These are phyloP conservation scores for Nebria ingens DNA, from an alignment of 1,140 invertebrate species.

Conservation along the genomic window DNA sequence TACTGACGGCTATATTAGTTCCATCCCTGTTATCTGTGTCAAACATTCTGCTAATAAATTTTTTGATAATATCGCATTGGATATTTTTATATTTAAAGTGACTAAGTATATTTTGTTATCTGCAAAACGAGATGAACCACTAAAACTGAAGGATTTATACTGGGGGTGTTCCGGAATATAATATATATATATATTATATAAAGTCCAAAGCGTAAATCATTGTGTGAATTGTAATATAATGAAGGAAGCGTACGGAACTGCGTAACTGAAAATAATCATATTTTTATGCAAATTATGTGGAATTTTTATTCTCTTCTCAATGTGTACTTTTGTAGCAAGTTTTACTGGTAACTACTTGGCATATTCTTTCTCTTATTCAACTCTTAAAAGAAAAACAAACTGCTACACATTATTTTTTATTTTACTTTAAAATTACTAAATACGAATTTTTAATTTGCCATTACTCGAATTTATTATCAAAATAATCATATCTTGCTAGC, in stretches of 20 bases:
- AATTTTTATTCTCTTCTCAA: no score
- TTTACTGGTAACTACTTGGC: no score
- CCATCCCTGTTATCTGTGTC: constrained; percentile 7
- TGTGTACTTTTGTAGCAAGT: no score
- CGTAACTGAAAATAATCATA: constrained; percentile 7
- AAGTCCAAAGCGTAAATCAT: constrained; percentile 3
- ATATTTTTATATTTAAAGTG: constrained; percentile 10
- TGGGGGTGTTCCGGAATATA: background rate
- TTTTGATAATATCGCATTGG: constrained; percentile 5
- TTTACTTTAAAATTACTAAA: no score
- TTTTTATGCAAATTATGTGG: constrained; percentile 4
- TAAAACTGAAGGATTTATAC: constrained; percentile 5
- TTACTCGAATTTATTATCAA: no score
- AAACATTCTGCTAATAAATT: constrained; percentile 9
- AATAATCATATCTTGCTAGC: no score
- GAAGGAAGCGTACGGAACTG: constrained; percentile 6
- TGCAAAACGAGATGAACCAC: background rate
- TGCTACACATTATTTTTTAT: no score
- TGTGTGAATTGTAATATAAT: constrained; percentile 3
- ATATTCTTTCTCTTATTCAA: no score
- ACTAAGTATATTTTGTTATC: constrained; percentile 7
- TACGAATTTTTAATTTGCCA: no score
- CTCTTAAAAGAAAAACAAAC: no score
- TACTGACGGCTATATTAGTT: constrained; percentile 6
- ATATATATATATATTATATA: background rate